Evolutionary conservation across 2,113 vertebrate species (phyloP).

Genomic region (Panthera leo): DNA sequence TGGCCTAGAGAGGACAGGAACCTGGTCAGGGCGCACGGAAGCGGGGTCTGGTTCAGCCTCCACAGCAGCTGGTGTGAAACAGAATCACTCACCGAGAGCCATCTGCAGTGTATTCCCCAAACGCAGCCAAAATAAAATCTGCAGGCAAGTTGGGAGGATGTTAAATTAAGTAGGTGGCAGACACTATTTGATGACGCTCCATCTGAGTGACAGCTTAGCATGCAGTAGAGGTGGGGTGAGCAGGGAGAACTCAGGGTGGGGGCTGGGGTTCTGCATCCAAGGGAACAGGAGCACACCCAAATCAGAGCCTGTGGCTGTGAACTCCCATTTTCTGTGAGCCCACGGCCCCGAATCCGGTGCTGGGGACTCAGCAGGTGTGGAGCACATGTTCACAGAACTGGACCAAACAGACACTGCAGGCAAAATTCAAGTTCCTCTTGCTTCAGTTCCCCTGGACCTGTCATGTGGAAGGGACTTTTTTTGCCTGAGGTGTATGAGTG

Average conservation of each 20-base stretch:
- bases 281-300: background rate
- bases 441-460: background rate
- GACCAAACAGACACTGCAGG: background rate
- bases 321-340: background rate
- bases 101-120: background rate
- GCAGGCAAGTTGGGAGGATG: background rate
- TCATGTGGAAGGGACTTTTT: background rate
- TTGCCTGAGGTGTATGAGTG: background rate
- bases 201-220: conserved; percentile 2
- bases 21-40: background rate
- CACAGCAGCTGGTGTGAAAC: background rate
- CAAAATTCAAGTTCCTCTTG: background rate
- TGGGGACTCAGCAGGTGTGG: background rate
- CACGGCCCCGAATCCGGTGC: background rate
- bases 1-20: background rate
- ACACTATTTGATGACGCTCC: background rate
- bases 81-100: background rate
- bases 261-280: background rate
- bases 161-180: conserved; percentile 52
- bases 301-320: background rate
- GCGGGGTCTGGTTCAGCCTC: background rate
- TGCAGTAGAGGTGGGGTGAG: background rate
- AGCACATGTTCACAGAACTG: background rate
- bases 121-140: background rate
- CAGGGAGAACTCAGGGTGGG: conserved; percentile 8